Base-by-base conservation (phyloP, 2,797 vertebrate genomes). In the Saxicola maurus region DNA sequence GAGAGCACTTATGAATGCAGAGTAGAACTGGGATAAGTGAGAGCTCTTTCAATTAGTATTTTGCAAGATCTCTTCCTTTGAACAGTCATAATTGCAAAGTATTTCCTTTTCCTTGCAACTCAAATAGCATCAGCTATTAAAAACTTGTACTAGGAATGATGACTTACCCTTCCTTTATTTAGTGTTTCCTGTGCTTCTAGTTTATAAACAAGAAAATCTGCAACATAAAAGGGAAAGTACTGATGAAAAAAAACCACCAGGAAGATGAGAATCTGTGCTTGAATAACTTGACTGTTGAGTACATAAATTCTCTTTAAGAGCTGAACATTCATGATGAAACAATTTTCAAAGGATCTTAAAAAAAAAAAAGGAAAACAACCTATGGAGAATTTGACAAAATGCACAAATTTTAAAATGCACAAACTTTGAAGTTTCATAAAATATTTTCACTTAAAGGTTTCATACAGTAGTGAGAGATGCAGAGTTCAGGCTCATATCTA, bases 161-260 rank as follows among this genome's bases (percentile, higher is more conserved):
- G 28, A 95, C 96, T 98, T 96, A 99, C 99, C 98, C 99, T 99
- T 97, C 99, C 99, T 97, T 99, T 99, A 97, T 98, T 99, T 90
- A 99, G 91, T 6, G 98, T 98, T 97, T 99, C 99, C 89, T 99
- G 99, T 79, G 98, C 95, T 97, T 99, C 99, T 83, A 99, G 95
- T 95, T 99, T 99, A 97, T 98, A 99, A 96, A 98, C 98, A 95
- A 99, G 98, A 96, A 97, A 99, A 98, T 99, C 99, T 99, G 93
- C 68, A 95, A 97, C 91, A 95, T 40, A 72, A 86, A 85, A 90
- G 40, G 31, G 82, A 86, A 94, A 92, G 86, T 10, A 61, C 7
- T 56, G 61, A 87, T 81, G 23, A 72, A 73, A 84, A 69, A 62
- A 65, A 6, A 2, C 0, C 1, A 28, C 2, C 46, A 71, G 24